A percentile compares a stretch with the other conserved stretches of the same genome.
Evolutionary conservation across 2,888 invertebrate genomes (phyloP).

Genomic region (Leucozona laternaria): DNA sequence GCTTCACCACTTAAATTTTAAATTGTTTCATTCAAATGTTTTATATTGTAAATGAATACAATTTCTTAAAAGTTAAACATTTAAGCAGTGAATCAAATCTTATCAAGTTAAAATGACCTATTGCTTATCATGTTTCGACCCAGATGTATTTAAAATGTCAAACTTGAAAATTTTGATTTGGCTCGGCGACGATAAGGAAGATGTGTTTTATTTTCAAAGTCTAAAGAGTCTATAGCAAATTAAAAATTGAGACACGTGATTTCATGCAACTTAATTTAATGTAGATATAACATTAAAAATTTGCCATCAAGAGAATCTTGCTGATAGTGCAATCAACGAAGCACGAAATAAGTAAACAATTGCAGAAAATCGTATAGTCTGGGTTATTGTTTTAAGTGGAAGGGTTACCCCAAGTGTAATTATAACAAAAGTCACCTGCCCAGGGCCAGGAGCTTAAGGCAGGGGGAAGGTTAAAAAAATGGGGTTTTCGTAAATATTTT

Average conservation of each 20-base stretch:
- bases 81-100: neutral
- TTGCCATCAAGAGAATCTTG: too few species aligned
- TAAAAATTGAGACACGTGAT: neutral
- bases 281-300: too few species aligned
- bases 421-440: too few species aligned
- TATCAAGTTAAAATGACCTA: neutral
- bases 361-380: too few species aligned
- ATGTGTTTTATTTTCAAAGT: neutral
- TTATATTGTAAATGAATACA: neutral
- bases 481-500: too few species aligned
- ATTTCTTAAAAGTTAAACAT: neutral
- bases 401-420: too few species aligned
- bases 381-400: too few species aligned
- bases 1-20: slow-evolving; percentile 16
- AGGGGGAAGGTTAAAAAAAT: too few species aligned
- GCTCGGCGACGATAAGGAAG: neutral
- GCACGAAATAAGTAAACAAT: too few species aligned
- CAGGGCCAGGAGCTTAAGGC: too few species aligned
- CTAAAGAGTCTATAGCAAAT: neutral
- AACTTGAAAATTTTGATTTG: neutral
- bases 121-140: slow-evolving; percentile 14
- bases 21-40: neutral
- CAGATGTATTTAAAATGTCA: neutral
- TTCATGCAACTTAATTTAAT: too few species aligned
- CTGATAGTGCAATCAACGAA: too few species aligned